phyloP scores from a whole-genome alignment of 2,113 vertebrate species.

The Larimichthys crocea region DNA sequence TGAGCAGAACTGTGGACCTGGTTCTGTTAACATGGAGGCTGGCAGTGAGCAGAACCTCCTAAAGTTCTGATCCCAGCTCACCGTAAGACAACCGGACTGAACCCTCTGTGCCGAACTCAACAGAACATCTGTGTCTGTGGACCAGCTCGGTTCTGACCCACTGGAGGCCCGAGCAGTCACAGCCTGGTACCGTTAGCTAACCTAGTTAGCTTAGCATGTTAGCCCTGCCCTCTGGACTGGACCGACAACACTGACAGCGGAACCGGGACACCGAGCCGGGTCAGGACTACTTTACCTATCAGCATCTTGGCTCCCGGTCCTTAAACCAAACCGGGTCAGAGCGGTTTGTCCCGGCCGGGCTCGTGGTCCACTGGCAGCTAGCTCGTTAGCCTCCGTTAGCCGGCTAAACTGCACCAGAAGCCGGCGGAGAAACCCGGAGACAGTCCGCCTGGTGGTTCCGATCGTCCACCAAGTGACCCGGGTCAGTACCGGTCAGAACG shows the following conservation, averaged over 20 bases:
- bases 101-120: too few relatives aligned
- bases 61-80: too few relatives aligned
- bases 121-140: too few relatives aligned
- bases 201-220: slow-evolving; percentile 28
- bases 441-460: background rate
- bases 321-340: slow-evolving; percentile 32
- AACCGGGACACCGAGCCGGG: slow-evolving; percentile 3
- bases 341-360: background rate
- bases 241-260: background rate
- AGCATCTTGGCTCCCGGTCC: slow-evolving; percentile 59
- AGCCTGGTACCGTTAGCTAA: slow-evolving; percentile 55
- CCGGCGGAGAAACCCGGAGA: background rate
- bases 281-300: slow-evolving; percentile 63
- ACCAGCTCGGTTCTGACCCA: background rate
- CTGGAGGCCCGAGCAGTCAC: slow-evolving; percentile 4
- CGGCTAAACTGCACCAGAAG: background rate
- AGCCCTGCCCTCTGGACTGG: background rate
- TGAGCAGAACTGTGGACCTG: too few relatives aligned
- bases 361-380: background rate
- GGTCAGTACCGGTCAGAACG: slow-evolving; percentile 6
- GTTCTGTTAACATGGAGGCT: too few relatives aligned
- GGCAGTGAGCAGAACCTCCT: too few relatives aligned
- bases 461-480: background rate
- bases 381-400: slow-evolving; percentile 15
- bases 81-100: too few relatives aligned